Base-by-base conservation (phyloP, 2,113 vertebrate genomes). In the Boleophthalmus pectinirostris region DNA sequence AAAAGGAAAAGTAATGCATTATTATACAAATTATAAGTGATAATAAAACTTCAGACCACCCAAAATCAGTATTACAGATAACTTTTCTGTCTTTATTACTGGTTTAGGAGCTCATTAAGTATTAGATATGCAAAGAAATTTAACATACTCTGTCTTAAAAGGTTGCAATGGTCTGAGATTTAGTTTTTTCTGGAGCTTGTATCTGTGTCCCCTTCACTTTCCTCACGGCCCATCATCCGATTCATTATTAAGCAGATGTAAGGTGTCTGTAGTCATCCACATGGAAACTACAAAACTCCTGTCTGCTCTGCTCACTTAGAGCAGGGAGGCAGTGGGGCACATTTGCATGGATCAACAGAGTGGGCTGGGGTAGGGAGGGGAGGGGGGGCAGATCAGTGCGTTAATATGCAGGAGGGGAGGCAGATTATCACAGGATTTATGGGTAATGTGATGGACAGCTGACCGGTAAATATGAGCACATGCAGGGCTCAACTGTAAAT, bases 391-490 rank as follows among this genome's bases (percentile, higher is more conserved):
- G 66, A 57, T 43, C 38, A 10, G 70, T 56, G 60, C 81, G 85
- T 77, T 78, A 73, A 84, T 80, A 72, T 80, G 85, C 74, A 88
- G 84, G 72, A 77, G 83, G 70, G 74, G 67, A 82, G 75, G 61
- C 61, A 79, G 88, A 90, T 91, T 90, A 87, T 35, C 66, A 33
- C 69, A 74, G 75, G 89, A 85, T 89, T 90, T 87, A 80, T 89
- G 77, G 84, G 83, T 93, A 91, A 93, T 93, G 88, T 89, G 86
- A 91, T 90, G 91, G 90, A 92, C 90, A 92, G 90, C 85, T 91
- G 90, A 93, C 82, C 65, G 54, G 86, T 88, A 85, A 90, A 87
- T 85, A 89, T 85, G 85, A 74, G 74, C 85, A 76, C 51, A 54
- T 43, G 38, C 71, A 81, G 68, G 78, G 25, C 63, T 80, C 68